phyloP scores from a whole-genome alignment of 2,113 vertebrate genomes.

The Gnathonemus longibarbis region DNA sequence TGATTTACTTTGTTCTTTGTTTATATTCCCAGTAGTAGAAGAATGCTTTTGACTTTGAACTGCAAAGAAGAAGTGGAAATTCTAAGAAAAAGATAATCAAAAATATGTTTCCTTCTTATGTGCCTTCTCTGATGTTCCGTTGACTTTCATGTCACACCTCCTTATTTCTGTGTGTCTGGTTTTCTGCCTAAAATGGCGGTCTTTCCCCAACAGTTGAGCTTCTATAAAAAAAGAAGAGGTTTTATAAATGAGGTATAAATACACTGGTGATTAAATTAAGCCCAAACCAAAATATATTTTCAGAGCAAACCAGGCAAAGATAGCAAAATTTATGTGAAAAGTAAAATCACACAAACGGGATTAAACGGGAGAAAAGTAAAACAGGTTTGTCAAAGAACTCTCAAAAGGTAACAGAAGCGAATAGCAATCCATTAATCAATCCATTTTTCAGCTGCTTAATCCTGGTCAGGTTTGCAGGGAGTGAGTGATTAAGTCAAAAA shows the following conservation, averaged over 20 bases:
- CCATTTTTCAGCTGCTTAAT: neutral
- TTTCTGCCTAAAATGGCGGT: neutral
- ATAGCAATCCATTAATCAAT: neutral
- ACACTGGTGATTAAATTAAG: neutral
- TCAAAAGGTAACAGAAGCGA: neutral
- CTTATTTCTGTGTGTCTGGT: neutral
- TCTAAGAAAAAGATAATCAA: slow-evolving; percentile 9
- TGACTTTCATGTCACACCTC: neutral
- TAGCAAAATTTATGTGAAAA: neutral
- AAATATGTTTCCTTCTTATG: neutral
- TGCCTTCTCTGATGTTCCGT: neutral
- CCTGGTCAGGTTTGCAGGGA: neutral
- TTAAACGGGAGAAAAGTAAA: neutral
- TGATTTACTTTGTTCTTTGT: neutral
- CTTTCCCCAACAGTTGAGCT: neutral
- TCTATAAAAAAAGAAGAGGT: neutral
- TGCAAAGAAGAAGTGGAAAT: neutral
- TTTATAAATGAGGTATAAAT: neutral
- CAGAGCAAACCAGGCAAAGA: neutral
- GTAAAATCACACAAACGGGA: neutral
- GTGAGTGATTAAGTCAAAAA: neutral
- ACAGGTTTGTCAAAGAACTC: neutral
- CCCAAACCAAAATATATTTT: neutral
- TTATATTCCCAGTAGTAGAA: neutral
- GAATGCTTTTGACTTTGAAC: neutral